A percentile compares a stretch with the other conserved stretches of the same genome.
phyloP scores from a whole-genome alignment of 2,888 invertebrate genomes.

The Perizoma flavofasciatum region DNA sequence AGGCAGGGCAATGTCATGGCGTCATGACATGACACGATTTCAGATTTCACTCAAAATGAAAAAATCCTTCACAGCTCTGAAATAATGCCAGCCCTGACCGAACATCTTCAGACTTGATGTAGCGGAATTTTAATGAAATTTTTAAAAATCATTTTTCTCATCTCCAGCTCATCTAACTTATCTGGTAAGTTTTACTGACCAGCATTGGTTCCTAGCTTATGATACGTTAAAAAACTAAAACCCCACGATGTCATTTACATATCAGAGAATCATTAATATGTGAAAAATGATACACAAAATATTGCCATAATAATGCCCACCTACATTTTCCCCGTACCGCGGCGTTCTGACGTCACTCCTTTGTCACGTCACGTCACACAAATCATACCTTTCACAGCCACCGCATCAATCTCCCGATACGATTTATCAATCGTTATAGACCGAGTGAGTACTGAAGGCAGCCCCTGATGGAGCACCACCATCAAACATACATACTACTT shows the following conservation, averaged over 20 bases:
- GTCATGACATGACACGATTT: too few relatives aligned
- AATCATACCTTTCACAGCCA: slow-evolving; percentile 58
- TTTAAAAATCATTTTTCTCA: slow-evolving; percentile 67
- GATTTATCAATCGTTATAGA: slow-evolving; percentile 61
- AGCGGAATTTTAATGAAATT: slow-evolving; percentile 79
- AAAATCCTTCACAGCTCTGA: too few relatives aligned
- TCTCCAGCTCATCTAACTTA: slow-evolving; percentile 59
- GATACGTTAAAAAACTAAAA: not conserved
- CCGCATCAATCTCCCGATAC: slow-evolving; percentile 69
- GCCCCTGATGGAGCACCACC: too few relatives aligned
- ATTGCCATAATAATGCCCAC: slow-evolving; percentile 13
- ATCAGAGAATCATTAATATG: slow-evolving; percentile 17
- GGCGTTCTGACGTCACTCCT: slow-evolving; percentile 62
- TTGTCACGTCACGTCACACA: slow-evolving; percentile 56
- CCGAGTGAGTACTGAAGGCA: too few relatives aligned
- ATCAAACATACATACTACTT: too few relatives aligned
- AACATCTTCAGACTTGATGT: slow-evolving; percentile 66
- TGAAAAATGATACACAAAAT: slow-evolving; percentile 32
- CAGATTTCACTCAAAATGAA: too few relatives aligned
- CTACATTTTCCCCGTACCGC: slow-evolving; percentile 20
- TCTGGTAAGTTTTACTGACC: slow-evolving; percentile 23
- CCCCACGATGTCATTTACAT: slow-evolving; percentile 15
- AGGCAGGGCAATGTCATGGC: too few relatives aligned
- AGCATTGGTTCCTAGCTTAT: too few relatives aligned
- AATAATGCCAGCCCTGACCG: slow-evolving; percentile 56